Conservation (phyloP, 2,888 invertebrate genomes). For the Pecten maximus region DNA sequence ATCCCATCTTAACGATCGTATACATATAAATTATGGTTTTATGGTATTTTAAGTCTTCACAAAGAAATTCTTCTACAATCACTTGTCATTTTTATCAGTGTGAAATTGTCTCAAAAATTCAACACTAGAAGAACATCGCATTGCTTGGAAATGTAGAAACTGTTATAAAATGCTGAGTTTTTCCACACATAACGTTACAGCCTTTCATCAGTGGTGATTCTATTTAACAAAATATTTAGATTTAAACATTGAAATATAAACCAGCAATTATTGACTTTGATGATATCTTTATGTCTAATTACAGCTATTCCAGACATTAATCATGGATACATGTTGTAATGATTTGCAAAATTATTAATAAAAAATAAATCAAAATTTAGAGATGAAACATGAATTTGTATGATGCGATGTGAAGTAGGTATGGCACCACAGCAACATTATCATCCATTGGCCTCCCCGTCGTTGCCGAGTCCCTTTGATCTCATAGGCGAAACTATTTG, state of each 20-base stretch:
- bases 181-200: neutral
- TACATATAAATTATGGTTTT: neutral
- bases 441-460: neutral
- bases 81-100: neutral
- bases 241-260: neutral
- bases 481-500: neutral
- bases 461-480: neutral
- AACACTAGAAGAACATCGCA: neutral
- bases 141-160: neutral
- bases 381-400: slow-evolving; percentile 30
- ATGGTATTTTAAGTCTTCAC: neutral
- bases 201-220: neutral
- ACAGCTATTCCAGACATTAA: slow-evolving; percentile 11
- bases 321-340: neutral
- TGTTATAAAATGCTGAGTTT: neutral
- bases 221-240: slow-evolving; percentile 4
- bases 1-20: neutral
- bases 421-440: neutral
- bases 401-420: neutral
- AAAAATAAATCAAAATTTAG: slow-evolving; percentile 32
- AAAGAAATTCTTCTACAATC: neutral
- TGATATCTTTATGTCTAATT: slow-evolving; percentile 4
- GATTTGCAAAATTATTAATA: slow-evolving; percentile 15
- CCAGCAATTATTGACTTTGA: slow-evolving; percentile 17
- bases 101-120: neutral